Conservation (phyloP, 2,888 invertebrate species). For the Altica lythri region DNA sequence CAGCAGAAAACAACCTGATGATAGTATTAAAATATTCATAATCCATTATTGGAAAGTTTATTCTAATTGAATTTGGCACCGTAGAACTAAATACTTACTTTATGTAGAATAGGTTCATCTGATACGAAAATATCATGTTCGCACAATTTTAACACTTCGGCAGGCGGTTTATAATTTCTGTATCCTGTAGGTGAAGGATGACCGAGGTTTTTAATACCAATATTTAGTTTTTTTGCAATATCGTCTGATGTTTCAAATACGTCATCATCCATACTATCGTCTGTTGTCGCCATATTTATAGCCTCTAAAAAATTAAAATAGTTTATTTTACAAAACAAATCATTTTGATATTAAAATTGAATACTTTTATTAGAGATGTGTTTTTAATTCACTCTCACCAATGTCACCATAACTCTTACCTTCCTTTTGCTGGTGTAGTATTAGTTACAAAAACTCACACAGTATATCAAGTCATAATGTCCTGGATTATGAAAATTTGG, state of each 20-base stretch:
- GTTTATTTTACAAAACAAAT: background rate
- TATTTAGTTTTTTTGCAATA: slow-evolving; percentile 42
- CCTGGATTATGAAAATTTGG: too few species aligned
- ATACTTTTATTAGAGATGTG: background rate
- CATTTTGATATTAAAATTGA: background rate
- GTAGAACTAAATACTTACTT: slow-evolving; percentile 61
- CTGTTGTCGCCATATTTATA: slow-evolving; percentile 49
- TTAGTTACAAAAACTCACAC: background rate
- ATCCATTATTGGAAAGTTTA: too few species aligned
- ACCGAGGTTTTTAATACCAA: slow-evolving; percentile 42
- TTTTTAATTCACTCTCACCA: too few species aligned
- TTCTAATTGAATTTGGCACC: too few species aligned
- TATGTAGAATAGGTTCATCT: slow-evolving; percentile 67
- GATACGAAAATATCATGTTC: slow-evolving; percentile 59
- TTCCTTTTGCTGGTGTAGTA: background rate
- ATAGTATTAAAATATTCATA: too few species aligned
- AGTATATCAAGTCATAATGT: background rate
- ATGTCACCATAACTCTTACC: too few species aligned
- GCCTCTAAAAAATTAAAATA: slow-evolving; percentile 6
- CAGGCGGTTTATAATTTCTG: slow-evolving; percentile 76
- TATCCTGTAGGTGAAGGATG: slow-evolving; percentile 81
- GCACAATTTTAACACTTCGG: slow-evolving; percentile 66
- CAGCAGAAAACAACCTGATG: too few species aligned
- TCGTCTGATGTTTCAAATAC: slow-evolving; percentile 73
- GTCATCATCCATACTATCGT: slow-evolving; percentile 84